phyloP scores from a whole-genome alignment of 2,113 vertebrate genomes.

The Notothenia rossii region DNA sequence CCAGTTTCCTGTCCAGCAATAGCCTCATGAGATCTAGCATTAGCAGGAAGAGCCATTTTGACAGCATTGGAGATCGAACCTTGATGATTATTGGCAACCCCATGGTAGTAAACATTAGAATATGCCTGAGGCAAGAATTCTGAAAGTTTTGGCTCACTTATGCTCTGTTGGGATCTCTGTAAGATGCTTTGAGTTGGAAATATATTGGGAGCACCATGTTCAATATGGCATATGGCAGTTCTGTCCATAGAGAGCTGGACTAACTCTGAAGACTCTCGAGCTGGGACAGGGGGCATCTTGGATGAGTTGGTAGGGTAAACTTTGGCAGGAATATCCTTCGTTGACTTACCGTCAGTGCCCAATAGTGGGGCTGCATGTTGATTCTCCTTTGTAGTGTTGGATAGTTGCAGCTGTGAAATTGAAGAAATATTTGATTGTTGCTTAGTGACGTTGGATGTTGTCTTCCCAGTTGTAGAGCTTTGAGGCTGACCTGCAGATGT shows the following conservation, averaged over 20 bases:
- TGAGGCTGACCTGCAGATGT: constrained; percentile 64
- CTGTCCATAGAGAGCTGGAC: constrained; percentile 43
- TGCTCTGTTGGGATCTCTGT: constrained; percentile 75
- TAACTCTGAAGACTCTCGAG: constrained; percentile 60
- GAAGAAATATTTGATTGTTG: constrained; percentile 62
- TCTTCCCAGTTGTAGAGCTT: constrained; percentile 55
- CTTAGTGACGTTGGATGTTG: constrained; percentile 28
- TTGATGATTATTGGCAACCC: constrained; percentile 67
- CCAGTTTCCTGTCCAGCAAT: constrained; percentile 84
- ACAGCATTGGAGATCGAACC: constrained; percentile 82
- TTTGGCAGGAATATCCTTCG: constrained; percentile 76
- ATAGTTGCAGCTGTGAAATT: constrained; percentile 73
- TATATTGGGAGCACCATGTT: constrained; percentile 65
- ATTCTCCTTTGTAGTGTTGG: constrained; percentile 64
- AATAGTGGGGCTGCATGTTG: constrained; percentile 56
- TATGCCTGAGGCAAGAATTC: constrained; percentile 72
- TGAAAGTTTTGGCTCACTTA: constrained; percentile 79
- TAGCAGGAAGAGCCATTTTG: constrained; percentile 85
- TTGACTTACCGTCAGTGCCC: constrained; percentile 63
- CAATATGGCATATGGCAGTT: constrained; percentile 44
- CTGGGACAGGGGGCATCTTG: constrained; percentile 56
- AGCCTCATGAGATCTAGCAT: constrained; percentile 87
- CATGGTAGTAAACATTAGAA: constrained; percentile 74
- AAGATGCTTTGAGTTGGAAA: constrained; percentile 74
- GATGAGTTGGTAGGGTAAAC: constrained; percentile 68